phyloP scores from a whole-genome alignment of 2,888 invertebrate species.

The Cryptocheilus praepositus region DNA sequence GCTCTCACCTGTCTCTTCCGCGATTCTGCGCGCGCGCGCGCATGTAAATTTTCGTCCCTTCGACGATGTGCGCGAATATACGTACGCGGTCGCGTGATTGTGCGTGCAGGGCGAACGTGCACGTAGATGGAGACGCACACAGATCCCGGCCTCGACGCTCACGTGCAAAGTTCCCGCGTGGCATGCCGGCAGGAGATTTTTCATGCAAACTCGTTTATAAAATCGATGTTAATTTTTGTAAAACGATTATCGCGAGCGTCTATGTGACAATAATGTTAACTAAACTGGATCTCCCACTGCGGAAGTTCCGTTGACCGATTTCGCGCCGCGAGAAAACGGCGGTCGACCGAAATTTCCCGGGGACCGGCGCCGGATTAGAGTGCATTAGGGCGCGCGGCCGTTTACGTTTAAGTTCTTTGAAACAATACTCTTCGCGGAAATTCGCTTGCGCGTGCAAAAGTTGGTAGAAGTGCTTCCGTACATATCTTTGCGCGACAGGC shows the following conservation, averaged over 20 bases:
- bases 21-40: not conserved
- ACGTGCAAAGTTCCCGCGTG: constrained; percentile 23
- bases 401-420: too few species aligned
- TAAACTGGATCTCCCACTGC: constrained; percentile 38
- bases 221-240: constrained; percentile 65
- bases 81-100: too few species aligned
- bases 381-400: not conserved
- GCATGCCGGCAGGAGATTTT: constrained; percentile 41
- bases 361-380: not conserved
- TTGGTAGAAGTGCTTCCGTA: too few species aligned
- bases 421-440: too few species aligned
- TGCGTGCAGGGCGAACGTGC: too few species aligned
- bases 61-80: constrained; percentile 7
- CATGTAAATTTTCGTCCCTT: constrained; percentile 34
- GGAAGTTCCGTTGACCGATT: constrained; percentile 45
- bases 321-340: not conserved
- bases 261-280: constrained; percentile 58
- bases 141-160: constrained; percentile 20
- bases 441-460: too few species aligned
- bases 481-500: too few species aligned
- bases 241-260: constrained; percentile 56
- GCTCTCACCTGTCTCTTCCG: too few species aligned
- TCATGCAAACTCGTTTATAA: constrained; percentile 61
- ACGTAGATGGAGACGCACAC: not conserved
- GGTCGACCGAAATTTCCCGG: not conserved